These are phyloP conservation scores for Ryuthela nishihirai DNA, from an alignment of 2,888 invertebrate genomes.

Conservation along the genomic window DNA sequence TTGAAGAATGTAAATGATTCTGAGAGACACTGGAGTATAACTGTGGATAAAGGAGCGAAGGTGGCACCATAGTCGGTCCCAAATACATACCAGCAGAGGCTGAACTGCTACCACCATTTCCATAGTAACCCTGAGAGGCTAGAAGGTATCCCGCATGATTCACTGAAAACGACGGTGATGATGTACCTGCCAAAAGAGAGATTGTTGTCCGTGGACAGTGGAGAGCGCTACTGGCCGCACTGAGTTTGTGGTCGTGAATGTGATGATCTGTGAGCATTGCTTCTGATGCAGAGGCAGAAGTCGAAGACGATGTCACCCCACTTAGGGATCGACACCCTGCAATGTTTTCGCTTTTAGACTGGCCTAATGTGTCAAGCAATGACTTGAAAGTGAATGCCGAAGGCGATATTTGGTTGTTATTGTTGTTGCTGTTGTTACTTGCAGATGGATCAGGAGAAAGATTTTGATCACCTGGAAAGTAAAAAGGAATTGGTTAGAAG, in stretches of 20 bases:
- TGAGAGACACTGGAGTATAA: slow-evolving; percentile 45
- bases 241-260: slow-evolving; percentile 1
- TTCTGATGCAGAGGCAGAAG: slow-evolving; percentile 17
- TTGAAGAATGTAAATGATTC: slow-evolving; percentile 45
- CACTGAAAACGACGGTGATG: slow-evolving; percentile 13
- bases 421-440: slow-evolving; percentile 8
- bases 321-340: not conserved
- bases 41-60: slow-evolving; percentile 49
- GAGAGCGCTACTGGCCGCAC: slow-evolving; percentile 3
- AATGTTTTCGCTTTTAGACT: slow-evolving; percentile 17
- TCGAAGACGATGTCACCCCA: slow-evolving; percentile 8
- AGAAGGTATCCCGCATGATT: slow-evolving; percentile 25
- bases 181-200: slow-evolving; percentile 8
- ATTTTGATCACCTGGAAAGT: no score
- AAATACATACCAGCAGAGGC: slow-evolving; percentile 44
- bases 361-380: slow-evolving; percentile 22
- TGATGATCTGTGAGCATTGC: not conserved
- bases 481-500: no score
- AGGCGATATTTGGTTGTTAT: slow-evolving; percentile 13
- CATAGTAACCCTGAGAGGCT: slow-evolving; percentile 27
- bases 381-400: slow-evolving; percentile 32
- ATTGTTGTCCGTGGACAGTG: slow-evolving; percentile 17
- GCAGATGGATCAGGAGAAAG: slow-evolving; percentile 17
- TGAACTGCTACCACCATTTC: slow-evolving; percentile 37
- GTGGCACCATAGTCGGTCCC: slow-evolving; percentile 45